A percentile compares a stretch with the other conserved stretches of the same genome.
Conservation (phyloP, 1,140 invertebrate species). For the Eriocheir sinensis region DNA sequence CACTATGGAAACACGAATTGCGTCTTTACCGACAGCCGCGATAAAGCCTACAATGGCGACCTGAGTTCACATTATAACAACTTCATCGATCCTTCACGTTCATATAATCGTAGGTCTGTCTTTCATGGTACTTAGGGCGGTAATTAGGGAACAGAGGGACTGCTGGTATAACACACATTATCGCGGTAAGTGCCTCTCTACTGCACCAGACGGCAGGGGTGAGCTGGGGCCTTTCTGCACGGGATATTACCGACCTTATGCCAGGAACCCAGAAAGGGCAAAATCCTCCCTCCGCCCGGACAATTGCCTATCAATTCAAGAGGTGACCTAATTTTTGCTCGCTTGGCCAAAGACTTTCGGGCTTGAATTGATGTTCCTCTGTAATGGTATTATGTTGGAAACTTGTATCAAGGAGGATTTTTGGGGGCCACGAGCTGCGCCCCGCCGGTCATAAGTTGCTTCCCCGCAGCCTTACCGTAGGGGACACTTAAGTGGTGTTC, state of each 20-base stretch:
- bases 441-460: background rate
- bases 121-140: constrained; percentile 52
- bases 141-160: constrained; percentile 53
- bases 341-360: constrained; percentile 56
- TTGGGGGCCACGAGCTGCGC: background rate
- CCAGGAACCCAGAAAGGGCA: background rate
- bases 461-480: background rate
- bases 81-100: constrained; percentile 57
- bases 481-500: background rate
- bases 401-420: constrained; percentile 34
- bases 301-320: constrained; percentile 67
- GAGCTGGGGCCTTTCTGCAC: background rate
- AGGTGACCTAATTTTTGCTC: constrained; percentile 70
- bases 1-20: constrained; percentile 23
- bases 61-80: constrained; percentile 36
- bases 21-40: background rate
- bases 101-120: constrained; percentile 54
- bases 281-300: background rate
- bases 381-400: constrained; percentile 60
- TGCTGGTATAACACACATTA: constrained; percentile 51
- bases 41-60: constrained; percentile 38
- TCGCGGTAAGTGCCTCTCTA: constrained; percentile 48
- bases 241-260: constrained; percentile 36
- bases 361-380: constrained; percentile 51
- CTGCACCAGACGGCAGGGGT: constrained; percentile 31